These are phyloP conservation scores for Rallus limicola DNA, from an alignment of 2,113 vertebrate species.

Conservation along the genomic window DNA sequence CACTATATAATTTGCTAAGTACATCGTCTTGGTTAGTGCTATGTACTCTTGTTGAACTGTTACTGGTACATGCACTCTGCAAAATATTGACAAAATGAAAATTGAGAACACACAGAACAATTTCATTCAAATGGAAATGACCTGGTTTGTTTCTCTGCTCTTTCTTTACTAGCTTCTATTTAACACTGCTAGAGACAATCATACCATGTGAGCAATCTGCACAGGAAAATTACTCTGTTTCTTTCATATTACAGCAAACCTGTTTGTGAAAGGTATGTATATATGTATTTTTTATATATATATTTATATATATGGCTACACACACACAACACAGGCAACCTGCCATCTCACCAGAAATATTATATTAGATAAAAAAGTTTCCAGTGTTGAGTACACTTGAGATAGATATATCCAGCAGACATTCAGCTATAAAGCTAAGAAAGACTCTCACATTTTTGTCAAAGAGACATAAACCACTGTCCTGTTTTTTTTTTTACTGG, in stretches of 20 bases:
- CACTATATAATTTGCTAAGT: background rate
- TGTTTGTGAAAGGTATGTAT: background rate
- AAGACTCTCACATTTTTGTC: background rate
- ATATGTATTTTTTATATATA: fast-evolving
- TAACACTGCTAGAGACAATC: background rate
- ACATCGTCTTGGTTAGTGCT: background rate
- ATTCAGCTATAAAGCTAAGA: background rate
- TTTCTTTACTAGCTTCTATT: background rate
- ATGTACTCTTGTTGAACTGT: background rate
- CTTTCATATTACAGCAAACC: background rate
- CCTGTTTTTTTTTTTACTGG: background rate
- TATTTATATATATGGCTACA: background rate
- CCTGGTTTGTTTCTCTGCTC: background rate
- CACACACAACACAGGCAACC: background rate
- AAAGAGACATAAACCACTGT: background rate
- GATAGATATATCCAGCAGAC: background rate
- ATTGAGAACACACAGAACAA: background rate
- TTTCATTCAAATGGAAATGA: background rate
- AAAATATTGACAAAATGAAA: background rate
- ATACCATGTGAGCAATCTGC: background rate
- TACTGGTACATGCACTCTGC: background rate
- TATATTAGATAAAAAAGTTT: background rate
- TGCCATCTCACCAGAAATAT: background rate
- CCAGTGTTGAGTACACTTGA: background rate
- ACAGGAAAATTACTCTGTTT: background rate